A percentile compares a stretch with the other conserved stretches of the same genome.
Conservation (phyloP, 2,113 vertebrate genomes). For the Nothocercus nigrocapillus region DNA sequence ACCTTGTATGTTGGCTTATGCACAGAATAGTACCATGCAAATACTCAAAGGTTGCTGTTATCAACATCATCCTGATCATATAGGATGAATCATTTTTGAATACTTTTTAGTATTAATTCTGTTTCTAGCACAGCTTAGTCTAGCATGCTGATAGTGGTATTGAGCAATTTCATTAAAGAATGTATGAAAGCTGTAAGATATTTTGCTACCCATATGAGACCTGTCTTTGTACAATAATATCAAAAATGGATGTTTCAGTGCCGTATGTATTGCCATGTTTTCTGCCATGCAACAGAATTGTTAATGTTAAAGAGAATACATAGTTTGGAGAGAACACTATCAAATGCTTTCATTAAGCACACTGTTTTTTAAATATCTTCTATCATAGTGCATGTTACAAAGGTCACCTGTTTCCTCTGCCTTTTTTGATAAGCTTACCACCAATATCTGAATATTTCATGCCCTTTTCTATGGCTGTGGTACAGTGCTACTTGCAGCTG, state of each 20-base stretch:
- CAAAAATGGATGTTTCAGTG: not conserved
- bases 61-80: not conserved
- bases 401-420: not conserved
- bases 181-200: not conserved
- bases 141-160: not conserved
- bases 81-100: not conserved
- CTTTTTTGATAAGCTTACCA: constrained; percentile 10
- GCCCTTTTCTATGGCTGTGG: not conserved
- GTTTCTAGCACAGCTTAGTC: not conserved
- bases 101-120: not conserved
- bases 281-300: not conserved
- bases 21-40: not conserved
- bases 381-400: not conserved
- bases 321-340: not conserved
- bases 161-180: not conserved
- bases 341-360: not conserved
- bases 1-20: not conserved
- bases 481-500: not conserved
- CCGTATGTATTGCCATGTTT: not conserved
- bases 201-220: not conserved
- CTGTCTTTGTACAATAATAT: not conserved
- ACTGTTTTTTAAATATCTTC: not conserved
- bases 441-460: not conserved
- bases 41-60: not conserved
- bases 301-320: not conserved